phyloP scores from a whole-genome alignment of 2,797 vertebrate genomes.

The Carcharodon carcharias region DNA sequence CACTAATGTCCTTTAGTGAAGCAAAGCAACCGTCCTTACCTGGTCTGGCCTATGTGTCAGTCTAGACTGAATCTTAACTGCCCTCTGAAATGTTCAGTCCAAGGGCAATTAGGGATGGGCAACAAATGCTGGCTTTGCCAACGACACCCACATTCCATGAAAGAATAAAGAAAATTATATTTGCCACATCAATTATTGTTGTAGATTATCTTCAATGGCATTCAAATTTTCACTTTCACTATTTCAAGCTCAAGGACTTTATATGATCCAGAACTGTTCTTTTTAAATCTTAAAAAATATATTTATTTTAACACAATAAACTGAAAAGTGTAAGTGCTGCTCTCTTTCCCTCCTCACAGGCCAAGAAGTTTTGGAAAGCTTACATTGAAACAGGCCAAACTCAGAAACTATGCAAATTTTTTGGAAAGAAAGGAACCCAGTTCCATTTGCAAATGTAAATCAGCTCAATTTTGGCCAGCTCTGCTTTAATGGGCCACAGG shows the following conservation, averaged over 20 bases:
- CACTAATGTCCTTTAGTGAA: too few relatives aligned
- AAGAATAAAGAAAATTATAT: too few relatives aligned
- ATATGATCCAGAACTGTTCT: background rate
- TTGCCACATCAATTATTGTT: background rate
- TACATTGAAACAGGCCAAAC: background rate
- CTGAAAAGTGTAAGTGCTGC: background rate
- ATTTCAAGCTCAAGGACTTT: background rate
- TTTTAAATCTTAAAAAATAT: background rate
- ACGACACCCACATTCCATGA: too few relatives aligned
- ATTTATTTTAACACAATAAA: background rate
- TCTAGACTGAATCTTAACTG: too few relatives aligned
- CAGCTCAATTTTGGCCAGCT: background rate
- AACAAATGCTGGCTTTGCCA: too few relatives aligned
- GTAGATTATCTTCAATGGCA: background rate
- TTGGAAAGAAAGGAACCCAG: background rate
- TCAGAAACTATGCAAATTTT: background rate
- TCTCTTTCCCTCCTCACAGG: background rate
- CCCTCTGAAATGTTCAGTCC: too few relatives aligned
- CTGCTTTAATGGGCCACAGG: background rate
- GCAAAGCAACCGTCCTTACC: too few relatives aligned
- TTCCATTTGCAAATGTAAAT: background rate
- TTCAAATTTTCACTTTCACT: background rate
- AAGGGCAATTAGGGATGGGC: too few relatives aligned
- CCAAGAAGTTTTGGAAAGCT: background rate
- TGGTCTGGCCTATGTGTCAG: too few relatives aligned